A percentile compares a stretch with the other conserved stretches of the same genome.
Conservation (phyloP, 2,113 vertebrate species). For the Bothrops jararaca region DNA sequence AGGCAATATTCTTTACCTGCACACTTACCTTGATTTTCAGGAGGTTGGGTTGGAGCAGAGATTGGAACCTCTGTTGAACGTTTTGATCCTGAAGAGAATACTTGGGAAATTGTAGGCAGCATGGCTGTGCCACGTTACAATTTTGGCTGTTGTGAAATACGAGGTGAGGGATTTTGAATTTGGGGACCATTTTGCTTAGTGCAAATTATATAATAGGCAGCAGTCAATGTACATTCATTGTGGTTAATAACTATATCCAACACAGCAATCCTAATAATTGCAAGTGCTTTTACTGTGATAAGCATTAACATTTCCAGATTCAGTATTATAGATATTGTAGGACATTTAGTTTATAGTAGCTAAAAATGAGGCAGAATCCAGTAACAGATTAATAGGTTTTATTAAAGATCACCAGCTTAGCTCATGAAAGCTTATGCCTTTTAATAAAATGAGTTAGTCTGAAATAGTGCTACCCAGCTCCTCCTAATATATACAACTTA, state of each 20-base stretch:
- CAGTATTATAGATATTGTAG: neutral
- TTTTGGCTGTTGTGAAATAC: constrained; percentile 95
- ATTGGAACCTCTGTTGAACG: constrained; percentile 96
- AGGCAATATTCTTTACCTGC: neutral
- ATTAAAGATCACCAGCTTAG: neutral
- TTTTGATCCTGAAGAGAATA: constrained; percentile 93
- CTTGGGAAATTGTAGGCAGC: constrained; percentile 90
- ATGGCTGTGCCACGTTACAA: constrained; percentile 92
- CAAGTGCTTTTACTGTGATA: neutral
- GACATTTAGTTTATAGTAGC: neutral
- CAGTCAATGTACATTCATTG: neutral
- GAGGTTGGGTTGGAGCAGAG: constrained; percentile 94
- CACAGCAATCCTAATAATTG: neutral
- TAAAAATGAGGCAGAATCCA: neutral
- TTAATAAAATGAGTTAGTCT: neutral
- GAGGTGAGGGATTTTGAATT: constrained; percentile 72
- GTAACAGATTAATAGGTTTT: neutral
- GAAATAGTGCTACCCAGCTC: neutral
- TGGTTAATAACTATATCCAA: neutral
- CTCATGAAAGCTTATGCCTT: neutral
- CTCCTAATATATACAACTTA: neutral
- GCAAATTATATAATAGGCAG: neutral
- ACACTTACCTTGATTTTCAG: constrained; percentile 65
- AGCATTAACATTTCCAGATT: neutral
- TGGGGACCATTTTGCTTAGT: neutral